A percentile compares a stretch with the other conserved stretches of the same genome.
Evolutionary conservation across 2,113 vertebrate species (phyloP).

Genomic region (Perccottus glenii): DNA sequence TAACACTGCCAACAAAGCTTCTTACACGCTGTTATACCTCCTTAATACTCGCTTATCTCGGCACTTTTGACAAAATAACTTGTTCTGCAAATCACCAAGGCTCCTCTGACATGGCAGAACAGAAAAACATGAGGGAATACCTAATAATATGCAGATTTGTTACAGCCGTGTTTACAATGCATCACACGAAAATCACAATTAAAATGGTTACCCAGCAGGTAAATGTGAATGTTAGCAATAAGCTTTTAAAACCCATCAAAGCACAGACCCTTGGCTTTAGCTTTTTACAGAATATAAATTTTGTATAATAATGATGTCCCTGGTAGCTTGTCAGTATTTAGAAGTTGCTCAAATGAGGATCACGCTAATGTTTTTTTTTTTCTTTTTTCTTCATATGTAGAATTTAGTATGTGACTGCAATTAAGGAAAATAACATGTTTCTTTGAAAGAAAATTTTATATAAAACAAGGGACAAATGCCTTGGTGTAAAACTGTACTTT

Average conservation of each 20-base stretch:
- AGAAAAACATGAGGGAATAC: slow-evolving; percentile 11
- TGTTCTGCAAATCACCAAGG: slow-evolving; percentile 39
- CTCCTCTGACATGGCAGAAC: slow-evolving; percentile 36
- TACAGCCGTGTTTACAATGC: slow-evolving; percentile 40
- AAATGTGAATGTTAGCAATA: slow-evolving; percentile 1
- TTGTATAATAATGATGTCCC: slow-evolving; percentile 11
- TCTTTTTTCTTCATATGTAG: no score
- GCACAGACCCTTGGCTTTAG: neutral
- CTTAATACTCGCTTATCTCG: no score
- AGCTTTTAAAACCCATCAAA: neutral
- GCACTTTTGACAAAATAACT: slow-evolving; percentile 21
- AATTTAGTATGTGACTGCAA: no score
- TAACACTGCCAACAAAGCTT: neutral
- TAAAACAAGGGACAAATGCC: no score
- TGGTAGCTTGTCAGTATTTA: neutral
- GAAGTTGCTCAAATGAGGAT: neutral
- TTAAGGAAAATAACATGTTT: no score
- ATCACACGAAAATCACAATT: slow-evolving; percentile 38
- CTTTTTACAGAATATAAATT: neutral
- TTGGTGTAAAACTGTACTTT: no score
- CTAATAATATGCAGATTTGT: slow-evolving; percentile 27
- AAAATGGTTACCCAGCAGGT: slow-evolving; percentile 32
- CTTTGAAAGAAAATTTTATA: no score
- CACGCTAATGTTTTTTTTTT: no score
- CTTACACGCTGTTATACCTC: neutral